phyloP scores from a whole-genome alignment of 2,797 vertebrate genomes.

The Tragopan temminckii region DNA sequence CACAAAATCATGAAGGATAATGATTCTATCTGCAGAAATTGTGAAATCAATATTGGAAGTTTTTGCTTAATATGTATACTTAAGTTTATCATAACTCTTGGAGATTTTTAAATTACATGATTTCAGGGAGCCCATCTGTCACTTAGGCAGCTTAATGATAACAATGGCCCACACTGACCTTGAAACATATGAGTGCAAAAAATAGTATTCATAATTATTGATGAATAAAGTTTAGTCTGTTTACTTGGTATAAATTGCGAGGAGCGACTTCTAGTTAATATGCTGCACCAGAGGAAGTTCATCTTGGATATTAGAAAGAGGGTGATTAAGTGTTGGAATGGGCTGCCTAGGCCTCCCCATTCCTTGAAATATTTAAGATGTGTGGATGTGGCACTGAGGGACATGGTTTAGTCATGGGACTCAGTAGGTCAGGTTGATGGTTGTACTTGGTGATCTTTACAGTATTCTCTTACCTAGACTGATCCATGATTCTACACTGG shows the following conservation, averaged over 20 bases:
- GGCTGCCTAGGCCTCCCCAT: background rate
- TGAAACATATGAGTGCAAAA: background rate
- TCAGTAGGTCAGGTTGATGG: background rate
- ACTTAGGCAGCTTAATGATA: background rate
- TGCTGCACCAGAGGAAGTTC: background rate
- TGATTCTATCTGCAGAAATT: background rate
- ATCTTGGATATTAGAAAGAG: background rate
- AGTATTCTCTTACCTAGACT: background rate
- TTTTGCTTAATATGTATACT: background rate
- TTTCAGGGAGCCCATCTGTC: background rate
- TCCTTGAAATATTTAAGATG: background rate
- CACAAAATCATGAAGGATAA: background rate
- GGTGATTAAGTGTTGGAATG: background rate
- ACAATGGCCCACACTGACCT: background rate
- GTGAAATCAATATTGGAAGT: background rate
- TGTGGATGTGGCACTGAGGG: background rate
- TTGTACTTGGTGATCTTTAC: background rate
- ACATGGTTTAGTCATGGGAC: too few relatives aligned
- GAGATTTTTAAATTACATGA: background rate
- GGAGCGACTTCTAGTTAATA: background rate
- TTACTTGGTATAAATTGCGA: background rate
- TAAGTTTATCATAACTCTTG: background rate
- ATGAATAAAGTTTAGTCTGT: background rate
- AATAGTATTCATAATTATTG: background rate
- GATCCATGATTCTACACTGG: background rate